Percentiles rank a stretch among this genome's conserved stretches.
Evolutionary conservation across 1,140 invertebrate genomes (phyloP).

Genomic region (Pseudomyrmex gracilis): DNA sequence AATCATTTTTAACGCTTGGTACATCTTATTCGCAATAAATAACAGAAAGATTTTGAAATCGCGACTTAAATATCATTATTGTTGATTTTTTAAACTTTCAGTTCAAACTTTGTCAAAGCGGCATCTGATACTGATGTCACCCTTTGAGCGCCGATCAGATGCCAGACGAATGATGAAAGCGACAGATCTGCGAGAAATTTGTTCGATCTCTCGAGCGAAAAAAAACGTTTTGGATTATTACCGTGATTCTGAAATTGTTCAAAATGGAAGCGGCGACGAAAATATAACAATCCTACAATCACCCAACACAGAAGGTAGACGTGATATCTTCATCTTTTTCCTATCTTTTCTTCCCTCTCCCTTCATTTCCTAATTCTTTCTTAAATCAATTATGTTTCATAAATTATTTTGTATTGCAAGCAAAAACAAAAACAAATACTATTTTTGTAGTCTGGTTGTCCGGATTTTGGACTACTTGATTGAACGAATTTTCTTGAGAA

Average conservation of each 20-base stretch:
- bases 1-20: too few species aligned
- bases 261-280: conserved; percentile 73
- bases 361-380: neutral
- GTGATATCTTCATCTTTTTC: neutral
- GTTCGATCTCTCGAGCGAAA: conserved; percentile 59
- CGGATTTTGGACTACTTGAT: conserved; percentile 74
- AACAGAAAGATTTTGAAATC: neutral
- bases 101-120: conserved; percentile 71
- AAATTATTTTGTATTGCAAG: neutral
- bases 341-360: neutral
- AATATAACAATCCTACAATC: conserved; percentile 72
- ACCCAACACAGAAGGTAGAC: conserved; percentile 60
- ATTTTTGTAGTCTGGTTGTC: conserved; percentile 73
- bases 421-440: neutral
- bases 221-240: conserved; percentile 66
- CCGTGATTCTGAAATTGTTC: conserved; percentile 64
- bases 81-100: conserved; percentile 51
- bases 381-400: neutral
- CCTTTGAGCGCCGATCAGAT: conserved; percentile 72
- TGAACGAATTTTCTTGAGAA: conserved; percentile 25
- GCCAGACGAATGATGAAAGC: conserved; percentile 56
- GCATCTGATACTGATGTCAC: conserved; percentile 77
- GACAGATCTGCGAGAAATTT: conserved; percentile 60
- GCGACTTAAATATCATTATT: conserved; percentile 4
- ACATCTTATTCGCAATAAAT: too few species aligned